phyloP scores from a whole-genome alignment of 2,797 vertebrate species.

The Bradypodion ventrale region DNA sequence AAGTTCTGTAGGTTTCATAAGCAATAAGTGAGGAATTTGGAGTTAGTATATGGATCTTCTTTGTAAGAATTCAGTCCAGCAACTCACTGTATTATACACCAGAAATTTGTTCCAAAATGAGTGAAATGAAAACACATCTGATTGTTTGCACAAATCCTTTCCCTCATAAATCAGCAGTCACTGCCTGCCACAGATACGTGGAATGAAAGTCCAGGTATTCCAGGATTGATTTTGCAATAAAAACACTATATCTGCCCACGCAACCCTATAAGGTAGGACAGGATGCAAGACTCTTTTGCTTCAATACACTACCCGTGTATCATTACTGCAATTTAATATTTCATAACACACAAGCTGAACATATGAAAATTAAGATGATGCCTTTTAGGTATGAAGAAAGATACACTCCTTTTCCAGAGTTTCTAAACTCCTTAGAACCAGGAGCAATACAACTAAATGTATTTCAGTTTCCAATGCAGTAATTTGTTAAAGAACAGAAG shows the following conservation, averaged over 20 bases:
- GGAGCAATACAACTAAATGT: not conserved
- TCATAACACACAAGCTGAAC: not conserved
- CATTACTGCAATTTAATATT: not conserved
- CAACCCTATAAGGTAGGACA: too few relatives aligned
- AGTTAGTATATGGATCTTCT: not conserved
- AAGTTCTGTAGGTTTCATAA: not conserved
- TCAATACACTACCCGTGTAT: not conserved
- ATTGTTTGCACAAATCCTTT: not conserved
- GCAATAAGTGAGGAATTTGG: too few relatives aligned
- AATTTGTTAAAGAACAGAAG: not conserved
- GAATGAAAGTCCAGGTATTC: not conserved
- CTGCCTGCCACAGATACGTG: not conserved
- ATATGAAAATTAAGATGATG: not conserved
- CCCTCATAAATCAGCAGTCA: not conserved
- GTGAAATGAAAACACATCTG: not conserved
- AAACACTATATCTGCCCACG: not conserved
- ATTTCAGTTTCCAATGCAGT: not conserved
- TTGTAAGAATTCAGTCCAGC: not conserved
- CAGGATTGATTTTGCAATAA: not conserved
- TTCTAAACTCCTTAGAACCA: not conserved
- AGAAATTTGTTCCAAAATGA: not conserved
- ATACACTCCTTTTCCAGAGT: not conserved
- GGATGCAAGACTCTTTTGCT: not conserved
- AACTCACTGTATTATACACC: not conserved
- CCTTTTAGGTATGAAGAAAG: not conserved